Base-by-base conservation (phyloP, 2,113 vertebrate genomes). In the Chamaetylas fuelleborni region DNA sequence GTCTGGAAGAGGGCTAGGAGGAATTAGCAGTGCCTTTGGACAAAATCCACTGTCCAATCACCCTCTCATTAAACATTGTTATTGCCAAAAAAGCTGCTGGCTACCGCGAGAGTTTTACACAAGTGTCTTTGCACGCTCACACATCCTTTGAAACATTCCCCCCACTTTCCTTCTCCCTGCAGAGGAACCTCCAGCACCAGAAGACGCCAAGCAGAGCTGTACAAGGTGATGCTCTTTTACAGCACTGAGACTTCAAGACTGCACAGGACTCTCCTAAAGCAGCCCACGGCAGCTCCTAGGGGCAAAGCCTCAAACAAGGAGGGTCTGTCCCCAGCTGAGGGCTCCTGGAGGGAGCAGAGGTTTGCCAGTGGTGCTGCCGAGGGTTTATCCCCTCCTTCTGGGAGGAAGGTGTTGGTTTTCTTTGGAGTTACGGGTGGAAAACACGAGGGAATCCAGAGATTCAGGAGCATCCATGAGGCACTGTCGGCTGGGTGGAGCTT, bases 401-500 rank as follows among this genome's bases (percentile, higher is more conserved):
- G 15, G 48, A 40, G 54, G 56, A 92, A 92, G 62, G 71, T 51
- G 85, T 64, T 23, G 85, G 16, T 86, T 64, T 84, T 81, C 72
- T 8, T 23, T 8, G 33, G 81, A 66, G 76, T 81, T 81, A 78
- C 6, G 29, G 69, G 65, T 60, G 53, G 72, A 81, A 96, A 92
- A 71, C 80, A 36, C 14, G 86, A 80, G 90, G 90, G 90, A 96
- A 94, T 36, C 56, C 86, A 92, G 88, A 50, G 71, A 92, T 81
- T 9, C 14, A 33, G 14, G 64, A 93, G 93, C 95, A 96, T 92
- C 81, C 93, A 73, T 93, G 87, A 90, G 51, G n/a, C 90, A 95
- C 64, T 12, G 71, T 77, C 28, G 3, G 81, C 88, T 87, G 87
- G 95, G 92, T 94, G 95, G 95, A 90, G 94, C 95, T 88, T 95